Evolutionary conservation across 2,113 vertebrate species (phyloP).

Genomic region (Bos taurus): DNA sequence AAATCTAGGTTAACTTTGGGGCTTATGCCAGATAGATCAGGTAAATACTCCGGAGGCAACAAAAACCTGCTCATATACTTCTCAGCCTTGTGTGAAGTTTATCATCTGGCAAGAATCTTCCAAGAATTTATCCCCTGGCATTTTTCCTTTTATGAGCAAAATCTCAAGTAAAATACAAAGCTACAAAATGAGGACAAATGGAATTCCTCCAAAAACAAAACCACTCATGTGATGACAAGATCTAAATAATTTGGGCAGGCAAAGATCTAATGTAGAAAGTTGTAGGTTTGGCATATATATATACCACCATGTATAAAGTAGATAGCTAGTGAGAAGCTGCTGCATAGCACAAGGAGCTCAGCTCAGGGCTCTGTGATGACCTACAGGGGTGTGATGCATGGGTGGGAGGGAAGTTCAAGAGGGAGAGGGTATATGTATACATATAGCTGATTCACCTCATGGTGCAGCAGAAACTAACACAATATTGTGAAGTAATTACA

Average conservation of each 20-base stretch:
- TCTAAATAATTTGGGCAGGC: not conserved
- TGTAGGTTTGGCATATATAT: not conserved
- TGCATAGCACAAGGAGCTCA: not conserved
- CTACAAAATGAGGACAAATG: not conserved
- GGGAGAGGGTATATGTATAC: not conserved
- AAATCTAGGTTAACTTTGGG: not conserved
- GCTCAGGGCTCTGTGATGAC: not conserved
- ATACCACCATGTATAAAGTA: not conserved
- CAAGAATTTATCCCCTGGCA: not conserved
- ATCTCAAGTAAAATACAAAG: not conserved
- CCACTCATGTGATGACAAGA: not conserved
- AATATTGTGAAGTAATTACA: not conserved
- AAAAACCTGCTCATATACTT: not conserved
- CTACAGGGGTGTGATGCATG: not conserved
- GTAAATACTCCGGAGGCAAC: not conserved
- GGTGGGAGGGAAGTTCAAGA: not conserved
- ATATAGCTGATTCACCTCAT: not conserved
- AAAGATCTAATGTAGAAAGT: not conserved
- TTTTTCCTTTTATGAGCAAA: constrained; percentile 8
- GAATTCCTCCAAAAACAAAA: not conserved
- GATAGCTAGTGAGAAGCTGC: not conserved
- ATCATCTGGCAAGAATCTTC: not conserved
- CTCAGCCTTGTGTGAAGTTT: not conserved
- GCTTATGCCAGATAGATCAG: not conserved
- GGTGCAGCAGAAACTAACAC: not conserved